Conservation (phyloP, 2,113 vertebrate genomes). For the Etia nguti region DNA sequence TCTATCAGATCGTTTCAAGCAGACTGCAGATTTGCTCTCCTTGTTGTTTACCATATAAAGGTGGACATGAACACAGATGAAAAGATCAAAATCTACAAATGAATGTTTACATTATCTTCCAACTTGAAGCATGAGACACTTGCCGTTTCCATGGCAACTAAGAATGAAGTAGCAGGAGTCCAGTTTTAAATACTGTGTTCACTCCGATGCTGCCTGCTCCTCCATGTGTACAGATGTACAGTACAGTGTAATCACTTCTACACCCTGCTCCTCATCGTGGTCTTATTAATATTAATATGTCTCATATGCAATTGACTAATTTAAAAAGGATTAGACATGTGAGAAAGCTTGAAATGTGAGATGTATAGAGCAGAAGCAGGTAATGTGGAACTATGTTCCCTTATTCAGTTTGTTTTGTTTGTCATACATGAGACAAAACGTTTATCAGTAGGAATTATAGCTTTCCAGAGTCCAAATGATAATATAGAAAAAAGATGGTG, state of each 20-base stretch:
- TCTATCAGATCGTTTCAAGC: background rate
- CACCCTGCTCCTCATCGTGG: background rate
- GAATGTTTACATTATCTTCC: background rate
- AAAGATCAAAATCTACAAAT: background rate
- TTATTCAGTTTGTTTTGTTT: background rate
- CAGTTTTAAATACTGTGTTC: background rate
- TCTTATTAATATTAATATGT: background rate
- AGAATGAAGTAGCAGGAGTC: background rate
- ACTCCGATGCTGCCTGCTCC: background rate
- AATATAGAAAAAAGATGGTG: background rate
- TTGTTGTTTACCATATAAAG: background rate
- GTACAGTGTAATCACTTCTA: background rate
- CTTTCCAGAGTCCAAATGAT: background rate
- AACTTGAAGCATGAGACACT: background rate
- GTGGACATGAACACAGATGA: background rate
- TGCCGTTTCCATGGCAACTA: constrained; percentile 1
- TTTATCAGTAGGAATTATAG: background rate
- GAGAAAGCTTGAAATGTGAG: background rate
- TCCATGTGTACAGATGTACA: background rate
- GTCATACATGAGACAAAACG: background rate
- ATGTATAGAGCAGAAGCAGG: background rate
- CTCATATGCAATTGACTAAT: background rate
- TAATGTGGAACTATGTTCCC: background rate
- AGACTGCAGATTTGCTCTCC: background rate
- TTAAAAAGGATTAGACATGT: background rate